These are phyloP conservation scores for Megaceryle torquata DNA, from an alignment of 2,113 vertebrate species.

Conservation along the genomic window DNA sequence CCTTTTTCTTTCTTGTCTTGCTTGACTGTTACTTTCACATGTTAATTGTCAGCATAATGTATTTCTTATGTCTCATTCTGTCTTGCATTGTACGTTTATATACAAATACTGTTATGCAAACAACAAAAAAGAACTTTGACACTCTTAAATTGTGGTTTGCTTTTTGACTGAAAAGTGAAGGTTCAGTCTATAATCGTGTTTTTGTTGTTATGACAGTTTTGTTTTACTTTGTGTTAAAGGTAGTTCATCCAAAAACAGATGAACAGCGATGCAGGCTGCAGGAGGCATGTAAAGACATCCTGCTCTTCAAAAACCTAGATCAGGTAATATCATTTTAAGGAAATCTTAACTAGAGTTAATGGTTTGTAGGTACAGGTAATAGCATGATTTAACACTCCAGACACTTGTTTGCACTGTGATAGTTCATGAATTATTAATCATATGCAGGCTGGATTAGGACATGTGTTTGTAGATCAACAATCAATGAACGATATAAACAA, in stretches of 20 bases:
- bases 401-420: background rate
- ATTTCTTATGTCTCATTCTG: background rate
- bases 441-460: background rate
- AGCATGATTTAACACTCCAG: background rate
- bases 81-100: background rate
- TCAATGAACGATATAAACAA: background rate
- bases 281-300: constrained; percentile 96
- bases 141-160: background rate
- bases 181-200: background rate
- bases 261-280: constrained; percentile 94
- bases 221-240: constrained; percentile 68
- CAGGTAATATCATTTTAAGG: constrained; percentile 78
- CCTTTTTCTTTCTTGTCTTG: background rate
- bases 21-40: background rate
- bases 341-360: background rate
- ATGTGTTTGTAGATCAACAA: background rate
- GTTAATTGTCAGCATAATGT: background rate
- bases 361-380: background rate
- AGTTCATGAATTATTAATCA: background rate
- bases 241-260: constrained; percentile 96
- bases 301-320: constrained; percentile 97
- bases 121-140: background rate
- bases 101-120: background rate
- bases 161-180: background rate
- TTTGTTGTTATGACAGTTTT: background rate